Percentiles rank a stretch among this genome's conserved stretches.
Evolutionary conservation across 2,888 invertebrate species (phyloP).

Genomic region (Mimumesa dahlbomi): DNA sequence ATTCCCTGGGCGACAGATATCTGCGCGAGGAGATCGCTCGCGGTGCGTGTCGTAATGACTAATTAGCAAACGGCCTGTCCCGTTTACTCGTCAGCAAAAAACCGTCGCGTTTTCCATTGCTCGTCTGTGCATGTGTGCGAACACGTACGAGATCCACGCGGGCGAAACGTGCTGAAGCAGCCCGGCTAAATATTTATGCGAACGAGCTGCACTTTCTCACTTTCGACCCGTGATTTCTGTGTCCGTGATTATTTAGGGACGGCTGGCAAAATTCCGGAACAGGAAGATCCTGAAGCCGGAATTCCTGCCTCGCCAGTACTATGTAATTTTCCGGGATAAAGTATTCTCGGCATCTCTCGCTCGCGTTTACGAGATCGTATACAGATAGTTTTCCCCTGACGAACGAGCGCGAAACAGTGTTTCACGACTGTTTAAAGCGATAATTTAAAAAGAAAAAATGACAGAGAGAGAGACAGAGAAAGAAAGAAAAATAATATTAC

Average conservation of each 20-base stretch:
- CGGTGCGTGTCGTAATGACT: conserved; percentile 28
- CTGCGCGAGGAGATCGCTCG: not conserved
- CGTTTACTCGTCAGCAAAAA: not conserved
- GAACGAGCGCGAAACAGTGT: too few relatives aligned
- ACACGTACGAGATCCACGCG: not conserved
- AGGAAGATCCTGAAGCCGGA: conserved; percentile 19
- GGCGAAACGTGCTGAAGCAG: not conserved
- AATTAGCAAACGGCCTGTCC: conserved; percentile 7
- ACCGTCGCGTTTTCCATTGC: not conserved
- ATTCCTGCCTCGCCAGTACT: conserved; percentile 1
- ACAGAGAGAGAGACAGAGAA: too few relatives aligned
- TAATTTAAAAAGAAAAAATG: too few relatives aligned
- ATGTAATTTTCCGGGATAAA: conserved; percentile 6
- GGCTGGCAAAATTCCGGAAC: conserved; percentile 47
- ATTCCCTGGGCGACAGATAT: conserved; percentile 4
- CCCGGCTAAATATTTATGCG: conserved; percentile 33
- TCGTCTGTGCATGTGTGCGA: not conserved
- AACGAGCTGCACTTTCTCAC: conserved; percentile 27
- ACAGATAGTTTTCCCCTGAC: too few relatives aligned
- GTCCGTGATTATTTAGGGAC: conserved; percentile 36
- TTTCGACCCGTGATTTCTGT: conserved; percentile 32
- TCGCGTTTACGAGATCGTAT: too few relatives aligned
- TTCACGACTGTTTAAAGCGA: too few relatives aligned
- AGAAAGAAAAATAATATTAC: too few relatives aligned
- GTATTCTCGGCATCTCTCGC: too few relatives aligned